Conservation (phyloP, 2,113 vertebrate genomes). For the Phalacrocorax brasilianus region DNA sequence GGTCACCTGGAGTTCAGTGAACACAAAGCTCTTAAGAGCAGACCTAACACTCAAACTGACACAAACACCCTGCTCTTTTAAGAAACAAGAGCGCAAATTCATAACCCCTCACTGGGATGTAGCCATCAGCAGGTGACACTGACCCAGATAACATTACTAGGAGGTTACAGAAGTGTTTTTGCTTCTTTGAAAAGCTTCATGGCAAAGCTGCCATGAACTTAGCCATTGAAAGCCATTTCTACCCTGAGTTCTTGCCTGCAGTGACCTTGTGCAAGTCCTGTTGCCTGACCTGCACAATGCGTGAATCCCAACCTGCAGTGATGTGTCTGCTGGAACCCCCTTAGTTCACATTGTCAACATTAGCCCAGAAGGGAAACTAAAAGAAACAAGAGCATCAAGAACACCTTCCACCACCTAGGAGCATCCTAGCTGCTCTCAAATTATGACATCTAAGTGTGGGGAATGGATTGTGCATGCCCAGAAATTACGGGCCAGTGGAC, state of each 20-base stretch:
- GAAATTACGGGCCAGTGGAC: background rate
- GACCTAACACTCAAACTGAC: background rate
- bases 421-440: background rate
- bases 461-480: background rate
- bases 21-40: background rate
- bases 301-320: background rate
- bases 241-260: background rate
- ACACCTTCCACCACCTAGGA: background rate
- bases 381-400: background rate
- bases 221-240: background rate
- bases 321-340: background rate
- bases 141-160: background rate
- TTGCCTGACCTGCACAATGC: background rate
- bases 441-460: background rate
- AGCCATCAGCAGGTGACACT: background rate
- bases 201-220: background rate
- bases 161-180: background rate
- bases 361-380: background rate
- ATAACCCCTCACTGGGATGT: background rate
- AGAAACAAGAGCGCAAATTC: background rate
- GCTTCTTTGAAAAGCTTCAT: background rate
- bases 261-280: background rate
- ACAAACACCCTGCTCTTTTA: background rate
- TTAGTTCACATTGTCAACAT: background rate
- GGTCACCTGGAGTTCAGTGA: background rate